Evolutionary conservation across 2,113 vertebrate genomes (phyloP), one percentile per base, ranked within the genome.

Genomic region (Azemiops feae): DNA sequence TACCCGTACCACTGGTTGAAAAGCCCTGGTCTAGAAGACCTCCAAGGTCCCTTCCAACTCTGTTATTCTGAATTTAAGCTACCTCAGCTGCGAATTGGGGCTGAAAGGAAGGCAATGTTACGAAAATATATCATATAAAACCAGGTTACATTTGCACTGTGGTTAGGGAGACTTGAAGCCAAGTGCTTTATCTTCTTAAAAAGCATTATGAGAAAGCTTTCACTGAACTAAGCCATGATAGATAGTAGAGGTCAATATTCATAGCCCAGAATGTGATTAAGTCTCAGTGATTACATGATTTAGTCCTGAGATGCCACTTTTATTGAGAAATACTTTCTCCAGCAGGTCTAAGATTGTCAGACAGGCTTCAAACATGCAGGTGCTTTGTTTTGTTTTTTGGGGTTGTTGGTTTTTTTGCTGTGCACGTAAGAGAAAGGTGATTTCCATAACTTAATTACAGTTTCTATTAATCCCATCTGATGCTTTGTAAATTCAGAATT

Each of bases 391-490:
- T 50, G 8, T 50, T 9, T 50, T 9, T 1, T 45, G 45, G n/a
- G 43, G 4, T 6, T 8, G 2, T 53, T 53, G 2, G 5, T 57
- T 12, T 60, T 12, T 2, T 89, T 94, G 96, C 94, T 45, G 92
- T 95, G 92, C 95, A 94, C 95, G 93, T 93, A 96, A 96, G 95
- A 95, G 96, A 96, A 96, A 96, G 96, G 96, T 97, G 96, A 97
- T 97, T 97, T 97, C 96, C 97, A 97, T 97, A 97, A 97, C 96
- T 97, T 97, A 97, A 97, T 97, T 97, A 97, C 97, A 96, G 96
- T 97, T 97, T 97, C 96, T 94, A 96, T 97, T 97, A 97, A 97
- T 97, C 96, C 96, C 96, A 97, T 97, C 96, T 97, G 96, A 96
- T 96, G 95, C 96, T 95, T 96, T 96, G 90, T 96, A 97, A 96